phyloP scores from a whole-genome alignment of 1,140 invertebrate species.

The Zeugodacus cucurbitae region DNA sequence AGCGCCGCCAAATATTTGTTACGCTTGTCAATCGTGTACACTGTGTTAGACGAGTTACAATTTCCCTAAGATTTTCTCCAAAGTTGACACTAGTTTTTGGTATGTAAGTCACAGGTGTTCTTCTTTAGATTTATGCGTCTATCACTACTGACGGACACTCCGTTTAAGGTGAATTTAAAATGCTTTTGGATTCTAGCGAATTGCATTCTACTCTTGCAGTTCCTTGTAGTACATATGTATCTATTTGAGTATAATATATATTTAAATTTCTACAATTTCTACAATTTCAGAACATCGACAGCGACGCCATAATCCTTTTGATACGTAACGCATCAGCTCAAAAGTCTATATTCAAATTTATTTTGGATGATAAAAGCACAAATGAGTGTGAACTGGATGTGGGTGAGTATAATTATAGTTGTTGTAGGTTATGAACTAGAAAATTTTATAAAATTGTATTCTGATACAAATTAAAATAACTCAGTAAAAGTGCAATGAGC shows the following conservation, averaged over 20 bases:
- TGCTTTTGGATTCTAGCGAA: not conserved
- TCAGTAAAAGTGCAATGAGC: too few species aligned
- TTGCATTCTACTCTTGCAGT: not conserved
- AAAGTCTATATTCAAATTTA: not conserved
- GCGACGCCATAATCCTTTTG: not conserved
- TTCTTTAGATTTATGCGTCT: slow-evolving; percentile 14
- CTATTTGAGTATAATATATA: too few species aligned
- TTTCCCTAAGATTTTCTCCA: not conserved
- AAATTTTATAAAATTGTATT: too few species aligned
- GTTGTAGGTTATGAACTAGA: too few species aligned
- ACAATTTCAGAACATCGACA: not conserved
- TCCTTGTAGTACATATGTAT: not conserved
- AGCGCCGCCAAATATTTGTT: not conserved
- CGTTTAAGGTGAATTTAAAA: not conserved
- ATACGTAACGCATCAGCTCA: not conserved
- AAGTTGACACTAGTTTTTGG: not conserved
- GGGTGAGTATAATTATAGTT: not conserved
- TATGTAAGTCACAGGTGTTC: not conserved
- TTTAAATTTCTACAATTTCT: not conserved
- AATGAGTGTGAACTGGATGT: not conserved
- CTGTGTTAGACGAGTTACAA: not conserved
- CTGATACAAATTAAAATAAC: too few species aligned
- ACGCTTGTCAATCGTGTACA: not conserved
- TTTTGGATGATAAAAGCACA: not conserved
- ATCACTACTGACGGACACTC: not conserved